phyloP scores from a whole-genome alignment of 2,888 invertebrate genomes.

The Elmis aenea region DNA sequence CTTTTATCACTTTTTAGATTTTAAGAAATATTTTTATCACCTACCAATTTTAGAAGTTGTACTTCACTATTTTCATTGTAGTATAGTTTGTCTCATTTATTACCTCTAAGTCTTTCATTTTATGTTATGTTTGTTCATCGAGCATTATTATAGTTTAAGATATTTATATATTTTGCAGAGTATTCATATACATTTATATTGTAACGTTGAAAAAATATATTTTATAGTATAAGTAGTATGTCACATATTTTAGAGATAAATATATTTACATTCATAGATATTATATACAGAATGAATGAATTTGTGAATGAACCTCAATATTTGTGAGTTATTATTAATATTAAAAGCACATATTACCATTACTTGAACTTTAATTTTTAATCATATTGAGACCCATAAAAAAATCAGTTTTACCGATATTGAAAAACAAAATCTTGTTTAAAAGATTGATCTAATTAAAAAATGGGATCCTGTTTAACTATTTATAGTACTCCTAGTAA shows the following conservation, averaged over 20 bases:
- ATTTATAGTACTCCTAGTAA: no score
- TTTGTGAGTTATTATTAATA: no score
- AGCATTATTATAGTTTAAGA: constrained; percentile 26
- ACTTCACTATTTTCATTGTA: constrained; percentile 17
- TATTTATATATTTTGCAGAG: constrained; percentile 43
- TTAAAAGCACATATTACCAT: no score
- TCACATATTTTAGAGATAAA: constrained; percentile 19
- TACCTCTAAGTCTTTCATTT: constrained; percentile 37
- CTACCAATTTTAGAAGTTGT: constrained; percentile 26
- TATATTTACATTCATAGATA: constrained; percentile 20
- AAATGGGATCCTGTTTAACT: no score
- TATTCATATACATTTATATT: constrained; percentile 42
- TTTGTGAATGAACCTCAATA: constrained; percentile 19
- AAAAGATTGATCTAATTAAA: no score
- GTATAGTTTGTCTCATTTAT: constrained; percentile 32
- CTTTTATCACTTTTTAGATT: constrained; percentile 13
- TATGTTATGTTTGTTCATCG: constrained; percentile 22
- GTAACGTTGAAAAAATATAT: constrained; percentile 19
- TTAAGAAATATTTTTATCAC: constrained; percentile 20
- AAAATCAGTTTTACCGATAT: no score
- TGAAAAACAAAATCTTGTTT: no score
- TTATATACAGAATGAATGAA: constrained; percentile 19
- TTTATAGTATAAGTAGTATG: constrained; percentile 14
- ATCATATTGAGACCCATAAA: no score
- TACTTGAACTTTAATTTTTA: no score